These are phyloP conservation scores for Caenorhabditis sinica DNA, from an alignment of 2,888 invertebrate genomes.

Conservation along the genomic window DNA sequence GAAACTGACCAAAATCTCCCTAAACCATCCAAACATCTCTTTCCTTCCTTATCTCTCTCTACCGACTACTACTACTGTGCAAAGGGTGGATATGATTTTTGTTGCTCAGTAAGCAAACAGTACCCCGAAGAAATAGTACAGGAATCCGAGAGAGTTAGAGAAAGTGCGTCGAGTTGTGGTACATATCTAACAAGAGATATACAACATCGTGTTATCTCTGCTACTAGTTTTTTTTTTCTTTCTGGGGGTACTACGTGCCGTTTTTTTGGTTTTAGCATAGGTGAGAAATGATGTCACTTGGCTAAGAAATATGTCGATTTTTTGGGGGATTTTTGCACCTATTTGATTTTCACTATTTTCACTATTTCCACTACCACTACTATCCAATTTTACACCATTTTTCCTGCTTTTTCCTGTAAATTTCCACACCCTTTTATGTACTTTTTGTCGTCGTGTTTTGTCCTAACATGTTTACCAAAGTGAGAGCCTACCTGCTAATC, in stretches of 20 bases:
- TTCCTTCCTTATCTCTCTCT: neutral
- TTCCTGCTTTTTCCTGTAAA: too few species aligned
- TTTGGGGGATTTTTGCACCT: too few species aligned
- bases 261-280: too few species aligned
- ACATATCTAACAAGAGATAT: neutral
- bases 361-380: too few species aligned
- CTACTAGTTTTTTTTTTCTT: slow-evolving; percentile 5
- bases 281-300: too few species aligned
- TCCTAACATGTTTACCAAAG: slow-evolving; percentile 19
- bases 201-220: slow-evolving; percentile 6
- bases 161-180: slow-evolving; percentile 3
- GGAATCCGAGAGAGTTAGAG: neutral
- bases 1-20: slow-evolving; percentile 41
- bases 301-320: too few species aligned
- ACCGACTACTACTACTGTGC: slow-evolving; percentile 18
- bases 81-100: slow-evolving; percentile 16
- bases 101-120: slow-evolving; percentile 23
- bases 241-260: neutral
- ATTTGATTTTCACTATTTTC: too few species aligned
- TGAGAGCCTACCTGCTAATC: slow-evolving; percentile 35
- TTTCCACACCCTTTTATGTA: neutral
- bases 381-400: too few species aligned
- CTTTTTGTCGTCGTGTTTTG: neutral
- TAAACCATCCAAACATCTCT: neutral
- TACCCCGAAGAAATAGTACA: neutral